These are phyloP conservation scores for Lochmaea capreae DNA, from an alignment of 2,888 invertebrate species.

Conservation along the genomic window DNA sequence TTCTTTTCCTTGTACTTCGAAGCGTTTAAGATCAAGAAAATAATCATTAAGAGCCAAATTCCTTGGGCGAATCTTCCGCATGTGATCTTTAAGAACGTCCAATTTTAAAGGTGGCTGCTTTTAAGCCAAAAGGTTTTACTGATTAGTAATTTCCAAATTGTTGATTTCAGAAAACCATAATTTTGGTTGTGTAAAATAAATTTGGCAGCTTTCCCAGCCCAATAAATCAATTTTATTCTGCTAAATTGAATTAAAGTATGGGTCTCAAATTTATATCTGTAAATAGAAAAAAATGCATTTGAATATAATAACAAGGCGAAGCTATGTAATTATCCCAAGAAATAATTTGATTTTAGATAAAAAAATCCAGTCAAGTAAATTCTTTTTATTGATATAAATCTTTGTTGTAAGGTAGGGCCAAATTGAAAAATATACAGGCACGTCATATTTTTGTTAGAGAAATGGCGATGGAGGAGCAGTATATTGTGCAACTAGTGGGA, in stretches of 20 bases:
- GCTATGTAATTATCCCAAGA: constrained; percentile 2
- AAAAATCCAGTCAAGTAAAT: not conserved
- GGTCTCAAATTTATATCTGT: not conserved
- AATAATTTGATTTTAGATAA: constrained; percentile 12
- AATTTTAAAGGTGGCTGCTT: no score
- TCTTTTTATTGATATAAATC: constrained; percentile 11
- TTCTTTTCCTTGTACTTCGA: no score
- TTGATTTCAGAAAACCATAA: no score
- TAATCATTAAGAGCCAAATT: no score
- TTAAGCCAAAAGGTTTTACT: no score
- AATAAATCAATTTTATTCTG: constrained; percentile 3
- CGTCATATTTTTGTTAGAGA: not conserved
- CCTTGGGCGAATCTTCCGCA: no score
- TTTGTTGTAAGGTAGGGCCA: constrained; percentile 12
- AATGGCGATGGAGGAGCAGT: not conserved
- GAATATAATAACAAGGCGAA: constrained; percentile 13
- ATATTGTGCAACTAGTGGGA: no score
- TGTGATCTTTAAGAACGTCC: no score
- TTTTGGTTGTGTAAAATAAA: no score
- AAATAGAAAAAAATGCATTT: constrained; percentile 9
- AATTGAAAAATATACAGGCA: constrained; percentile 3
- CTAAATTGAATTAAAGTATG: constrained; percentile 6
- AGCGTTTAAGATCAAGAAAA: no score
- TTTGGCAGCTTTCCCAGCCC: not conserved
- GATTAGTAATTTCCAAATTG: no score